Percentiles rank a stretch among this genome's conserved stretches.
These are phyloP conservation scores for Drosophila equinoxialis DNA, from an alignment of 1,140 invertebrate species.

Conservation along the genomic window DNA sequence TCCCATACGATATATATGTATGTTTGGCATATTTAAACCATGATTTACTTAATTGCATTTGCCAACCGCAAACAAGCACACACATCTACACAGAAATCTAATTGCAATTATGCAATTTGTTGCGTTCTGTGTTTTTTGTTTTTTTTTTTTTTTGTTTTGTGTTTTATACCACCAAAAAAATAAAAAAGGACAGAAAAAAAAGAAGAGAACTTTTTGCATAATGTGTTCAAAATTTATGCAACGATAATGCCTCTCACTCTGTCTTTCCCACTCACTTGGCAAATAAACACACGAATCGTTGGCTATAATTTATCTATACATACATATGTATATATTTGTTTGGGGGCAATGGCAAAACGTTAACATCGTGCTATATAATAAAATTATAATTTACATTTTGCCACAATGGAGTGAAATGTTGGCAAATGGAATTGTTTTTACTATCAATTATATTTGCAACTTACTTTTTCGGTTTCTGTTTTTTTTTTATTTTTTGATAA, in stretches of 20 bases:
- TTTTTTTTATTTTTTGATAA: conserved; percentile 10
- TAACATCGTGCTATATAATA: conserved; percentile 39
- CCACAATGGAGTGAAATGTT: conserved; percentile 45
- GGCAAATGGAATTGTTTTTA: conserved; percentile 57
- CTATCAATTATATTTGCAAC: conserved; percentile 52
- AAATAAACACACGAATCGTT: conserved; percentile 72
- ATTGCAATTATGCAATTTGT: conserved; percentile 79
- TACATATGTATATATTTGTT: not conserved
- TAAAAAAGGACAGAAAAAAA: not conserved
- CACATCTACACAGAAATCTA: conserved; percentile 65
- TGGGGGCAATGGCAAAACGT: conserved; percentile 34
- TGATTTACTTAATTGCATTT: conserved; percentile 53
- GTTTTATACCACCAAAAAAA: not conserved
- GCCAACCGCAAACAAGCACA: conserved; percentile 20
- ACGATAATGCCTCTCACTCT: conserved; percentile 51
- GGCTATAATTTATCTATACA: conserved; percentile 57
- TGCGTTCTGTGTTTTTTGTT: conserved; percentile 3
- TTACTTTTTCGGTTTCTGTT: conserved; percentile 22
- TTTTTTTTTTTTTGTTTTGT: conserved; percentile 8
- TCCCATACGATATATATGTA: conserved; percentile 9
- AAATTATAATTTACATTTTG: conserved; percentile 47
- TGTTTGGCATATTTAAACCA: conserved; percentile 9
- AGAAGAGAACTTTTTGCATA: conserved; percentile 48
- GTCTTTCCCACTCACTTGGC: conserved; percentile 52
- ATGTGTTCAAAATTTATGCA: conserved; percentile 63